Percentiles rank a stretch among this genome's conserved stretches.
Conservation (phyloP, 2,888 invertebrate species). For the Peribatodes rhomboidaria region DNA sequence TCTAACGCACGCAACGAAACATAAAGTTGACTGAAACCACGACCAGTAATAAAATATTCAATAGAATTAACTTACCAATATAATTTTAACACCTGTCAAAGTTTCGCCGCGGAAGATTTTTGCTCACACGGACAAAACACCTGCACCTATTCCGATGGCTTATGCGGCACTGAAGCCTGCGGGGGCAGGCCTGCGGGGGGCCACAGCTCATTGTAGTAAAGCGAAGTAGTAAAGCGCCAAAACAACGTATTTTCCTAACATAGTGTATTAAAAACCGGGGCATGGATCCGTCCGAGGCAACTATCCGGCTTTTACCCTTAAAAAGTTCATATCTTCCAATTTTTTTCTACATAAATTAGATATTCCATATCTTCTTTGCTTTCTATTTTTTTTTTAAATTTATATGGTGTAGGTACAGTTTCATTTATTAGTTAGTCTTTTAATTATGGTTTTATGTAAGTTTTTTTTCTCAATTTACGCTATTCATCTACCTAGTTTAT, state of each 20-base stretch:
- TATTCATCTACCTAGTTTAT: too few relatives aligned
- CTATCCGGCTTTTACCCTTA: slow-evolving; percentile 17
- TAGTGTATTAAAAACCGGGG: slow-evolving; percentile 1
- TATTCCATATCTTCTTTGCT: too few relatives aligned
- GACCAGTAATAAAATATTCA: slow-evolving; percentile 10
- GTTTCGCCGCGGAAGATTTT: slow-evolving; percentile 35
- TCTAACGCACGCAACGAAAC: slow-evolving; percentile 1
- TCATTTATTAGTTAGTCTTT: too few relatives aligned
- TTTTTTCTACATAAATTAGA: too few relatives aligned
- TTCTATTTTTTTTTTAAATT: too few relatives aligned
- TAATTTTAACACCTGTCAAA: slow-evolving; percentile 26
- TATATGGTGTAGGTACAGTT: too few relatives aligned
- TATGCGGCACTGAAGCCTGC: neutral
- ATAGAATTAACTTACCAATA: slow-evolving; percentile 30
- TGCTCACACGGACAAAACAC: slow-evolving; percentile 7
- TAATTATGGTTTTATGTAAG: too few relatives aligned
- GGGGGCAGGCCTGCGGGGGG: too few relatives aligned
- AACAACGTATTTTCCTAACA: neutral
- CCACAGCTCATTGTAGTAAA: neutral
- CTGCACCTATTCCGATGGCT: too few relatives aligned
- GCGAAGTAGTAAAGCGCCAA: neutral
- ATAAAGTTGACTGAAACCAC: slow-evolving; percentile 20
- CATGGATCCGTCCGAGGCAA: slow-evolving; percentile 25
- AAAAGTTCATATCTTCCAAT: too few relatives aligned
- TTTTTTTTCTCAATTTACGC: too few relatives aligned